Percentiles rank a stretch among this genome's conserved stretches.
Conservation (phyloP, 2,113 vertebrate genomes). For the Hylia prasina region DNA sequence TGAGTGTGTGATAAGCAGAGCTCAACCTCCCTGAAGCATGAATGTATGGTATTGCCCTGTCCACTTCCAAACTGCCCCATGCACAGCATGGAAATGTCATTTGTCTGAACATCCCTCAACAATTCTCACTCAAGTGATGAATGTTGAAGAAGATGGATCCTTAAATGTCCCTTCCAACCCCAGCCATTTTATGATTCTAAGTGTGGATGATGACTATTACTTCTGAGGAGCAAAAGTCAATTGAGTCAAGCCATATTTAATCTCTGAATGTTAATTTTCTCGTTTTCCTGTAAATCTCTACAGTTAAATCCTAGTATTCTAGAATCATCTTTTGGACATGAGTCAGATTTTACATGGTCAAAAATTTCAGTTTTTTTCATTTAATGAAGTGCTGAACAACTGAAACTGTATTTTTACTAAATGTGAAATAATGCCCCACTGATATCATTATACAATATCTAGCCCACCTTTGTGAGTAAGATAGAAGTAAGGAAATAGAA, state of each 20-base stretch:
- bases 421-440: neutral
- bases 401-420: neutral
- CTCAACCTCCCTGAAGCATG: neutral
- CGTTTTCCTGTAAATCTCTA: neutral
- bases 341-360: neutral
- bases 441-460: neutral
- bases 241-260: neutral
- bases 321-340: neutral
- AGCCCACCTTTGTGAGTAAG: neutral
- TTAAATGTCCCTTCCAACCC: neutral
- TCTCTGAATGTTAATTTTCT: neutral
- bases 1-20: neutral
- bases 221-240: neutral
- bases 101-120: neutral
- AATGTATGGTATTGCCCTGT: too few species aligned
- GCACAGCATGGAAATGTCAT: neutral
- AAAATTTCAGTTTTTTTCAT: neutral
- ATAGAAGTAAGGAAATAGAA: neutral
- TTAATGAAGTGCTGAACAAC: neutral
- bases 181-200: neutral
- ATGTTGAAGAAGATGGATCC: neutral
- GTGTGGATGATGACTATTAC: neutral
- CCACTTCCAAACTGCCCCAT: neutral
- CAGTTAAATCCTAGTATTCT: neutral
- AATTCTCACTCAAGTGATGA: neutral